Evolutionary conservation across 1,140 invertebrate genomes (phyloP), one percentile per base, ranked within the genome.

Genomic region (Drosophila ohnishii): DNA sequence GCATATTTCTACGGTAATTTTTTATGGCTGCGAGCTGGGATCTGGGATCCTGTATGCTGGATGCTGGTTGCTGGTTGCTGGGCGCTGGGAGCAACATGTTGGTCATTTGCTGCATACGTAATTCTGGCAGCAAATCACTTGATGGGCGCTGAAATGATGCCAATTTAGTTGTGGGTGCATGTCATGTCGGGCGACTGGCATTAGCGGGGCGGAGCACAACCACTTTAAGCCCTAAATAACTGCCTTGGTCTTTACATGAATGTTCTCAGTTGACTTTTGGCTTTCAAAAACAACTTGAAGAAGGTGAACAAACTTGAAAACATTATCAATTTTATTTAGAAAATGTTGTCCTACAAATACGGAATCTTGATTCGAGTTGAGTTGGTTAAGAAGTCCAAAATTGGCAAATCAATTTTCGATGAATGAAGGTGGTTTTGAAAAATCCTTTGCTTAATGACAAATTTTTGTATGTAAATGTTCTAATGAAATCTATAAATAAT

Each of bases 91-190:
- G 74, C 75, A 78, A 71, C 56, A 78, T 75, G 74, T 77, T 78
- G 75, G 75, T 59, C 75, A 78, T 78, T 78, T 78, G 55, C 48
- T 63, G 65, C 59, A 77, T 63, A 64, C 75, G 74, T 58, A 71
- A 71, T 70, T 77, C 44, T 7, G 32, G 28, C 30, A 28, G 59
- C 75, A 77, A 77, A 77, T 77, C 75, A 62, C 75, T 77, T 75
- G 55, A 76, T 62, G 75, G 50, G 42, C 51, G 44, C 57, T 53
- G 34, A 63, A 76, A 69, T 57, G 56, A 65, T 67, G 53, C 19
- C 66, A 69, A 70, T 70, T 71, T 71, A 58, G 51, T 37, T 55
- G 65, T 55, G 40, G 42, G 51, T 35, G 53, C 28, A 64, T 55
- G 51, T 25, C 51, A 37, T 55, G 51, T 55, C 34, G 10, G 19